Percentiles rank a stretch among this genome's conserved stretches.
Conservation (phyloP, 2,113 vertebrate genomes). For the Pachycephala philippinensis region DNA sequence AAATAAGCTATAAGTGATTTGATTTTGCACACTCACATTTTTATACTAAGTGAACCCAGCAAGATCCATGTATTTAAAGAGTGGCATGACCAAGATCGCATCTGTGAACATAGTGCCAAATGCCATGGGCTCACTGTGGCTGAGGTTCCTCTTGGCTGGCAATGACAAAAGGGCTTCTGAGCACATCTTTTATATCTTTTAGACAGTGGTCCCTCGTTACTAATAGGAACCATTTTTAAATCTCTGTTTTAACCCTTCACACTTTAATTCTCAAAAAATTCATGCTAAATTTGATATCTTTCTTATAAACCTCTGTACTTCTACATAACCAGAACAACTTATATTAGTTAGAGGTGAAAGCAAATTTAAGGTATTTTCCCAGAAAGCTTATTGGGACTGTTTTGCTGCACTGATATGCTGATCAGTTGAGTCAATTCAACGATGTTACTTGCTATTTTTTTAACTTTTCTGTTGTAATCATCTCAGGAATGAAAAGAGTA, state of each 20-base stretch:
- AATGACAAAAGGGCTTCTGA: neutral
- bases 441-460: neutral
- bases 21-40: neutral
- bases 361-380: neutral
- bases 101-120: accelerated
- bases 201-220: accelerated
- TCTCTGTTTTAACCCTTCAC: neutral
- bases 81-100: neutral
- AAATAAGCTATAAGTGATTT: neutral
- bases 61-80: neutral
- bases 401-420: neutral
- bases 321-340: neutral
- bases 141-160: neutral
- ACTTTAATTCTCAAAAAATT: neutral
- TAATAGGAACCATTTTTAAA: neutral
- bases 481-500: neutral
- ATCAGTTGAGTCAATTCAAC: neutral
- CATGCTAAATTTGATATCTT: neutral
- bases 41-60: neutral
- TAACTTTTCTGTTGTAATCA: neutral
- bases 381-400: neutral
- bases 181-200: neutral
- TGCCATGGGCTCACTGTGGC: neutral
- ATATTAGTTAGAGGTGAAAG: neutral
- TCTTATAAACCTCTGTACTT: neutral